A percentile compares a stretch with the other conserved stretches of the same genome.
Conservation (phyloP, 2,797 vertebrate species). For the Scarus forsteni region DNA sequence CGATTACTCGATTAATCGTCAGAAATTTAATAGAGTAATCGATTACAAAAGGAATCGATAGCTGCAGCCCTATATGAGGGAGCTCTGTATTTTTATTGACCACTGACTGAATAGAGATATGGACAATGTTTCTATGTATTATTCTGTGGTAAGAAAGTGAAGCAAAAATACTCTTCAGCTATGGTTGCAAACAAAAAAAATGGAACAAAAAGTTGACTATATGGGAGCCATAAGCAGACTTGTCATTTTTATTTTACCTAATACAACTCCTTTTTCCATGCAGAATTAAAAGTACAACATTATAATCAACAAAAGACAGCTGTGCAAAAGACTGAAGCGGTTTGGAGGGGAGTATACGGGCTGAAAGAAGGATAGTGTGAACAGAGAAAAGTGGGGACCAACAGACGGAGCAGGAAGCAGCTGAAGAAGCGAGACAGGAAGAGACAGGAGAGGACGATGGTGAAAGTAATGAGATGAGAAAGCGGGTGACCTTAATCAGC, state of each 20-base stretch:
- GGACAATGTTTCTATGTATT: too few species aligned
- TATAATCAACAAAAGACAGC: background rate
- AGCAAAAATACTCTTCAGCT: too few species aligned
- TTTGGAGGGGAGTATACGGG: slow-evolving; percentile 4
- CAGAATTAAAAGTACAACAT: slow-evolving; percentile 8
- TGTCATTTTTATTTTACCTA: too few species aligned
- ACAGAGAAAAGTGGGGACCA: slow-evolving; percentile 32
- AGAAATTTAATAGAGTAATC: too few species aligned
- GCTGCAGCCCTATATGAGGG: too few species aligned
- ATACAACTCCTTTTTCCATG: background rate
- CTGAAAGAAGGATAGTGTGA: slow-evolving; percentile 20
- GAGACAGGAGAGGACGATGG: slow-evolving; percentile 36
- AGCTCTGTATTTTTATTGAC: too few species aligned
- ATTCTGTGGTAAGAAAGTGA: too few species aligned
- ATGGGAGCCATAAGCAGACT: background rate
- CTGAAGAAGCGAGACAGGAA: slow-evolving; percentile 31
- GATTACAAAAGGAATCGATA: too few species aligned
- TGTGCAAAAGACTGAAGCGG: slow-evolving; percentile 1
- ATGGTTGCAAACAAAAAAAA: background rate
- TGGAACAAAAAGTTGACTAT: background rate
- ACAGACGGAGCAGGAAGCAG: slow-evolving; percentile 39
- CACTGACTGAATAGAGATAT: too few species aligned
- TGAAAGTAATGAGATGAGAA: slow-evolving; percentile 65
- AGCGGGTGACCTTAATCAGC: slow-evolving; percentile 73
- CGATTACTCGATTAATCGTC: too few species aligned